Evolutionary conservation across 2,113 vertebrate genomes (phyloP), one percentile per base, ranked within the genome.

Genomic region (Ictalurus punctatus): DNA sequence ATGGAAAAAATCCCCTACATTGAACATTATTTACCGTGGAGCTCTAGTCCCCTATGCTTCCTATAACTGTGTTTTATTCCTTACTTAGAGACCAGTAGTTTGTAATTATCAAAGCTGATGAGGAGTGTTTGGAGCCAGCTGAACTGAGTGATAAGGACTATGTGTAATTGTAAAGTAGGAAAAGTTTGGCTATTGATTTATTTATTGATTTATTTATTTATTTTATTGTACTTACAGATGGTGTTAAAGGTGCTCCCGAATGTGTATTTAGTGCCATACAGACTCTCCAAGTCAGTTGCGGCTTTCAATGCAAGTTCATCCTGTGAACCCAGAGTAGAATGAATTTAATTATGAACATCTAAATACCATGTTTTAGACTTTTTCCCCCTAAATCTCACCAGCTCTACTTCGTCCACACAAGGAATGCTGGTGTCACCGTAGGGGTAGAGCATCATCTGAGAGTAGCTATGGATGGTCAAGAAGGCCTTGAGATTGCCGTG

Each of bases 401-500:
- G 96, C 92, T 99, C 98, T 0, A 54, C 0, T 0, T 95, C 17
- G 85, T 99, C 93, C 0, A 90, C 71, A 0, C 0, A 90, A 0
- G 95, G 91, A 0, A 93, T 92, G 0, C 0, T 1, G 23, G 94
- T 99, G 93, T 98, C 97, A 73, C 98, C 98, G 0, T 97, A 99
- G 80, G 98, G 98, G 19, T 97, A 99, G 89, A 99, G 86, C 40
- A 99, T 96, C 93, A 99, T 96, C 94, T 99, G 98, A 63, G 97
- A 99, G 87, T 99, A 99, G 91, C 97, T 95, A 67, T 99, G 98
- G 95, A 99, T 98, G 94, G 98, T 98, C 88, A 99, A 0, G 76
- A 99, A 99, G 86, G 96, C 95, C 93, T 99, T 98, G 94, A 99
- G 92, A 89, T 98, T 98, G 25, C 96, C 94, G 0, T 98, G 97